A percentile compares a stretch with the other conserved stretches of the same genome.
phyloP scores from a whole-genome alignment of 1,140 invertebrate genomes.

The Onthophagus taurus region DNA sequence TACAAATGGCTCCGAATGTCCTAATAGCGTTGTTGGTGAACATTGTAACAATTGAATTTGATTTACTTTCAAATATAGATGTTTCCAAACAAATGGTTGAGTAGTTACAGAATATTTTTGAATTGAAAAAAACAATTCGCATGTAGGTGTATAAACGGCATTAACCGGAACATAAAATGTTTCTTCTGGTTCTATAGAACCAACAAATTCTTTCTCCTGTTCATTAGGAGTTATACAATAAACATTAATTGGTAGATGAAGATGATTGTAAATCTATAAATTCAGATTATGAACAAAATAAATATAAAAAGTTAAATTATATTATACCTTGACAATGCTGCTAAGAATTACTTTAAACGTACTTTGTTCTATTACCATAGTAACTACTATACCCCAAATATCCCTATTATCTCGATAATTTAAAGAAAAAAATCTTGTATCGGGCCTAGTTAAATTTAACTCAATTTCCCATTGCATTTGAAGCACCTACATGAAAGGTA shows the following conservation, averaged over 20 bases:
- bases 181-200: slow-evolving; percentile 54
- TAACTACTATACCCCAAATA: slow-evolving; percentile 60
- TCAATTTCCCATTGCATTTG: slow-evolving; percentile 47
- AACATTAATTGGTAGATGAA: slow-evolving; percentile 68
- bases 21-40: slow-evolving; percentile 38
- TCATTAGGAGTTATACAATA: slow-evolving; percentile 69
- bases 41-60: slow-evolving; percentile 57
- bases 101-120: slow-evolving; percentile 62
- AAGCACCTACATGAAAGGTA: too few species aligned
- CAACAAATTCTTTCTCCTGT: slow-evolving; percentile 62
- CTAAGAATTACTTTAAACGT: slow-evolving; percentile 60
- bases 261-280: slow-evolving; percentile 78
- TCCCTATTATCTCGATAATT: slow-evolving; percentile 53
- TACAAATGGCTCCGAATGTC: slow-evolving; percentile 16
- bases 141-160: slow-evolving; percentile 75
- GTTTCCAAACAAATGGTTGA: slow-evolving; percentile 67
- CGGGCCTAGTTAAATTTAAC: slow-evolving; percentile 74
- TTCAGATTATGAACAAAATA: too few species aligned
- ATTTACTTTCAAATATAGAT: slow-evolving; percentile 57
- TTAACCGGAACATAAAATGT: slow-evolving; percentile 71
- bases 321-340: slow-evolving; percentile 65
- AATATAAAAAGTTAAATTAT: neutral
- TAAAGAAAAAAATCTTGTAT: slow-evolving; percentile 78
- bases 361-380: slow-evolving; percentile 57
- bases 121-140: slow-evolving; percentile 82